A percentile compares a stretch with the other conserved stretches of the same genome.
Evolutionary conservation across 2,888 invertebrate genomes (phyloP).

Genomic region (Amphiduros pacificus): DNA sequence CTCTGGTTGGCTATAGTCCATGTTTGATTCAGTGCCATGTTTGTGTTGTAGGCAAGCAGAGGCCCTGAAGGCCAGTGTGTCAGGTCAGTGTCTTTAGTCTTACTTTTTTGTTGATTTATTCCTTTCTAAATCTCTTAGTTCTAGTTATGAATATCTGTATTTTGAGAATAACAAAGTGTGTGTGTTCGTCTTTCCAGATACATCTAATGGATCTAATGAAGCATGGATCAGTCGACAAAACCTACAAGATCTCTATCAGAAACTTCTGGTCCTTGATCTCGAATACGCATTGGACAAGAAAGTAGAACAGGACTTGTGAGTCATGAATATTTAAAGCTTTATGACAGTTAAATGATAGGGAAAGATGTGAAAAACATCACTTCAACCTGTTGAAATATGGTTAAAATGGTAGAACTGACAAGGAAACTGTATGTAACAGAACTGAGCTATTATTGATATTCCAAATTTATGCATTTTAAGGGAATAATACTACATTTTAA

Average conservation of each 20-base stretch:
- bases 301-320: conserved; percentile 78
- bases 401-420: no score
- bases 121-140: background rate
- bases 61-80: conserved; percentile 27
- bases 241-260: conserved; percentile 63
- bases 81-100: conserved; percentile 17
- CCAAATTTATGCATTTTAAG: no score
- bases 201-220: conserved; percentile 29
- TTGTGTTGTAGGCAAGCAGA: conserved; percentile 33
- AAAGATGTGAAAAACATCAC: no score
- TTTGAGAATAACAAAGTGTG: background rate
- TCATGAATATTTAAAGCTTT: no score
- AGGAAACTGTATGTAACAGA: no score
- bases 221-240: conserved; percentile 32
- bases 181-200: conserved; percentile 20
- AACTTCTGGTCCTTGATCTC: conserved; percentile 75
- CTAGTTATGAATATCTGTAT: background rate
- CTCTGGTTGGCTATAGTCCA: no score
- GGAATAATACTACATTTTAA: no score
- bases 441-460: no score
- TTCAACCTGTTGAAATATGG: no score
- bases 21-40: no score
- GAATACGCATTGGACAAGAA: conserved; percentile 87
- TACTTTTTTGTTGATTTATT: background rate
- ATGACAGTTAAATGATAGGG: no score